These are phyloP conservation scores for Thaleichthys pacificus DNA, from an alignment of 2,797 vertebrate genomes.

Conservation along the genomic window DNA sequence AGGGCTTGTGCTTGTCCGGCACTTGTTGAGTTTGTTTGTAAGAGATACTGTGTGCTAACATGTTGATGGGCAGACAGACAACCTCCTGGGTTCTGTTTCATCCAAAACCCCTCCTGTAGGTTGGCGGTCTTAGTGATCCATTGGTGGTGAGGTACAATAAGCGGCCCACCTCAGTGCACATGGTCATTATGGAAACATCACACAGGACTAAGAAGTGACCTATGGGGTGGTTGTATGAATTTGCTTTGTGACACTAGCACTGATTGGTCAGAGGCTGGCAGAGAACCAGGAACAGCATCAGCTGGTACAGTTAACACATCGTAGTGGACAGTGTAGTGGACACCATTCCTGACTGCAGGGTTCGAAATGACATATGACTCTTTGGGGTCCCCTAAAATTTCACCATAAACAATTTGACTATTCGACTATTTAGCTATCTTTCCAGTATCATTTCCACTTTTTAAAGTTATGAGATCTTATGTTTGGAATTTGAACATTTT, in stretches of 20 bases:
- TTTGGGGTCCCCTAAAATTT: no score
- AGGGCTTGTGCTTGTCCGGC: constrained; percentile 3
- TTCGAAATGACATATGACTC: no score
- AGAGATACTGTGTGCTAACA: constrained; percentile 49
- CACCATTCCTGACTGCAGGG: no score
- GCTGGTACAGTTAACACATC: constrained; percentile 28
- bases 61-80: constrained; percentile 28
- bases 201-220: neutral
- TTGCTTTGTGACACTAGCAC: constrained; percentile 24
- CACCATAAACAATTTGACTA: no score
- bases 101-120: neutral
- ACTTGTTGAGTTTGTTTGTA: constrained; percentile 51
- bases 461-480: no score
- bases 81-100: constrained; percentile 16
- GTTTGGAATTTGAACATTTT: no score
- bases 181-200: neutral
- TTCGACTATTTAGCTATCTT: no score
- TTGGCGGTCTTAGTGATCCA: neutral
- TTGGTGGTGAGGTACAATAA: neutral
- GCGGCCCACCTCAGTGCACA: neutral
- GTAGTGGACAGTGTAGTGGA: constrained; percentile 5
- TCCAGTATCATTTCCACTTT: no score
- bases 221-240: constrained; percentile 19
- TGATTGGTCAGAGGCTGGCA: neutral
- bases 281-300: constrained; percentile 3